Conservation (phyloP, 2,888 invertebrate genomes). For the Spicauda simplicius region DNA sequence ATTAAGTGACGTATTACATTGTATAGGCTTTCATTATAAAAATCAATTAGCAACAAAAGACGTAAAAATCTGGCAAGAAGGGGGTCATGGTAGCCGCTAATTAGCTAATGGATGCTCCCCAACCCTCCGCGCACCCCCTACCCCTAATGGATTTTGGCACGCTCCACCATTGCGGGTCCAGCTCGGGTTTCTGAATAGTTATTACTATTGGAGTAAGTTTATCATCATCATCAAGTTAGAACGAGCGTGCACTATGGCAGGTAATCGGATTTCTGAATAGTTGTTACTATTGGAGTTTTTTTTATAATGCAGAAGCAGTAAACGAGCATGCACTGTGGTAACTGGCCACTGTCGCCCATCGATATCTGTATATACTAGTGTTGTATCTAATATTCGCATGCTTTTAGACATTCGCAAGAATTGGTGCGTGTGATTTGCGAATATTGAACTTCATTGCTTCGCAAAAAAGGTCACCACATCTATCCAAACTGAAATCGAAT, state of each 20-base stretch:
- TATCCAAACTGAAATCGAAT: no score
- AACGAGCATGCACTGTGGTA: no score
- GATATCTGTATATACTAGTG: no score
- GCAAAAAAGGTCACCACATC: no score
- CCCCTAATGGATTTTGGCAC: constrained; percentile 78
- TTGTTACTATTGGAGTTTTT: neutral
- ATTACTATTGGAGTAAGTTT: neutral
- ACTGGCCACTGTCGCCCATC: no score
- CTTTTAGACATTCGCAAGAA: no score
- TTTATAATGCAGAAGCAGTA: no score
- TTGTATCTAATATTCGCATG: no score
- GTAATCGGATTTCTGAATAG: constrained; percentile 63
- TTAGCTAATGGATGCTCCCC: constrained; percentile 77
- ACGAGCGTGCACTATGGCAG: no score
- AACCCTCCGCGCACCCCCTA: constrained; percentile 46
- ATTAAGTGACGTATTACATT: neutral
- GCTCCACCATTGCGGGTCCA: constrained; percentile 59
- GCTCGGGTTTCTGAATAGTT: constrained; percentile 63
- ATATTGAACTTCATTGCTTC: no score
- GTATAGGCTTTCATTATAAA: constrained; percentile 51
- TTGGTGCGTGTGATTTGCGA: no score
- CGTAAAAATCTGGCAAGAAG: constrained; percentile 79
- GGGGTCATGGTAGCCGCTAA: constrained; percentile 70
- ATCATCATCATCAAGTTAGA: neutral
- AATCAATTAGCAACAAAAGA: constrained; percentile 75